These are phyloP conservation scores for Acanthis flammea DNA, from an alignment of 2,797 vertebrate genomes.

Conservation along the genomic window DNA sequence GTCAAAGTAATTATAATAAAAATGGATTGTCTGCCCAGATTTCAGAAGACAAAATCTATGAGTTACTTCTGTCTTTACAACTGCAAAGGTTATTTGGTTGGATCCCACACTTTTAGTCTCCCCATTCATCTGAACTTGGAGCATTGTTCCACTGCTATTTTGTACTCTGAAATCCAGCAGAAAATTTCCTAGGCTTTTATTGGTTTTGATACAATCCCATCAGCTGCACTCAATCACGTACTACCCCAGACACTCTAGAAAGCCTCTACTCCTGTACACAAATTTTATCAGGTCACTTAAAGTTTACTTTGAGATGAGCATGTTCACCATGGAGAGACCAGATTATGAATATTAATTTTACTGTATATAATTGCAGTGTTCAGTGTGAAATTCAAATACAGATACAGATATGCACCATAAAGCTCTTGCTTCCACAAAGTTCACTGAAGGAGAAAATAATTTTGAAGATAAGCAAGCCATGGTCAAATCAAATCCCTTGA, in stretches of 20 bases:
- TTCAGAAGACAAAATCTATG: background rate
- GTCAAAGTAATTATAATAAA: background rate
- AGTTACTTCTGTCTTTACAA: background rate
- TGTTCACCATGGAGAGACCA: background rate
- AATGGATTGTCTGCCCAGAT: background rate
- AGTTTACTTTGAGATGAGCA: background rate
- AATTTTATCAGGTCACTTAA: background rate
- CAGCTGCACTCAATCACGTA: background rate
- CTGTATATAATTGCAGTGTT: background rate
- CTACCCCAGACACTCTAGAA: background rate
- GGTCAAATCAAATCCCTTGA: constrained; percentile 36
- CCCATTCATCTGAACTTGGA: background rate
- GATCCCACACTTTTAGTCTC: background rate
- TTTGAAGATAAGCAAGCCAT: constrained; percentile 24
- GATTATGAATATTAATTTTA: background rate
- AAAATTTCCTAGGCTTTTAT: background rate
- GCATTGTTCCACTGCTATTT: background rate
- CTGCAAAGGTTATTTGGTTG: background rate
- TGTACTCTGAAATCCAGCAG: background rate
- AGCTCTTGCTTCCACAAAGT: background rate
- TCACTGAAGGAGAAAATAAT: constrained; percentile 39
- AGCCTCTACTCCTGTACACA: rapidly evolving
- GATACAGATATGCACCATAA: constrained; percentile 17
- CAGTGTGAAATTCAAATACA: background rate
- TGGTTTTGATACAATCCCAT: background rate